Evolutionary conservation across 2,888 invertebrate species (phyloP).

Genomic region (Sylvicola cinctus): DNA sequence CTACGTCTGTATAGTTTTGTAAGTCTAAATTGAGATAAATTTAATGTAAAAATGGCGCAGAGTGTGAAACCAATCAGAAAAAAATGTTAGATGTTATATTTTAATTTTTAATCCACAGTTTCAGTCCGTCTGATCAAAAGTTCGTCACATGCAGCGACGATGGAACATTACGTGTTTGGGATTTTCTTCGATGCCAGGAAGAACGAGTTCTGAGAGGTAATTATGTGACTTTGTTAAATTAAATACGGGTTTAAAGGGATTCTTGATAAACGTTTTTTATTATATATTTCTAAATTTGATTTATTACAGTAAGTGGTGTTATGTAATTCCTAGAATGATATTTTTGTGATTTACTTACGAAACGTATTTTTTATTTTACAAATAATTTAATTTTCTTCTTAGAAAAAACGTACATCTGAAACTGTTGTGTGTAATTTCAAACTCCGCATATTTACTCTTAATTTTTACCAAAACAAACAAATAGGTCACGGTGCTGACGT

Average conservation of each 20-base stretch:
- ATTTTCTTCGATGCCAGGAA: conserved; percentile 91
- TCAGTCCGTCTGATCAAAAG: conserved; percentile 97
- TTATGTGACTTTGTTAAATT: conserved; percentile 13
- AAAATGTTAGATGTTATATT: background rate
- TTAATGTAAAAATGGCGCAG: no score
- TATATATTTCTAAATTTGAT: no score
- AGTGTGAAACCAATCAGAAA: no score
- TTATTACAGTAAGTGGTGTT: no score
- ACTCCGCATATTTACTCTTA: conserved; percentile 3
- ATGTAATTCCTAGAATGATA: no score
- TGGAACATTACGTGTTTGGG: conserved; percentile 96
- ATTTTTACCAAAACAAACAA: conserved; percentile 19
- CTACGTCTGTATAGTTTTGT: no score
- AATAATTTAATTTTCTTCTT: conserved; percentile 3
- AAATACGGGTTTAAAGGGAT: no score
- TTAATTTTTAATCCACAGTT: conserved; percentile 45
- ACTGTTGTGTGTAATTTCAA: background rate
- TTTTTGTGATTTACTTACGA: no score
- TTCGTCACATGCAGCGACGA: conserved; percentile 99
- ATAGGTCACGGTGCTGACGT: conserved; percentile 88
- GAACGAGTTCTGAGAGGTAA: conserved; percentile 81
- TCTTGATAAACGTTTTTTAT: no score
- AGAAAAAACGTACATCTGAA: background rate
- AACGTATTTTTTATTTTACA: background rate
- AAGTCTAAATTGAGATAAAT: no score